Evolutionary conservation across 2,888 invertebrate genomes (phyloP).

Genomic region (Heptascelio sp.): DNA sequence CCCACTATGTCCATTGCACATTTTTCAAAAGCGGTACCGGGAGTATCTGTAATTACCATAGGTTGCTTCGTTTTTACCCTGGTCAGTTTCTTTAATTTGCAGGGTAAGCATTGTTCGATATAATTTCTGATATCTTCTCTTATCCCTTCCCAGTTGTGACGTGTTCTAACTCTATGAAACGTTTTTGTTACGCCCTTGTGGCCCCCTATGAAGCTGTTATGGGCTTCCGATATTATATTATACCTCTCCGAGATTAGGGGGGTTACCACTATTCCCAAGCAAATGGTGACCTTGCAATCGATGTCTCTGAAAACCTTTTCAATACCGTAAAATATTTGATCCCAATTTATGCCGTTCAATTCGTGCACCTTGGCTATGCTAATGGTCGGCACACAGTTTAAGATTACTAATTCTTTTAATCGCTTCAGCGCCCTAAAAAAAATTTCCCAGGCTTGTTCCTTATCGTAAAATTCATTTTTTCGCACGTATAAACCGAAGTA

Average conservation of each 20-base stretch:
- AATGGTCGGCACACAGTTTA: background rate
- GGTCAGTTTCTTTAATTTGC: slow-evolving; percentile 66
- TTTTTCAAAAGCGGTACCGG: slow-evolving; percentile 56
- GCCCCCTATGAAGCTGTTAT: slow-evolving; percentile 11
- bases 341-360: background rate
- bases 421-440: too few species aligned
- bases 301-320: background rate
- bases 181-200: slow-evolving; percentile 27
- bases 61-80: slow-evolving; percentile 55
- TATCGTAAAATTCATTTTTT: background rate
- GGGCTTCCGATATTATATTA: slow-evolving; percentile 12
- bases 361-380: background rate
- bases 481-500: slow-evolving; percentile 16
- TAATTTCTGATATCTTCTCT: slow-evolving; percentile 62
- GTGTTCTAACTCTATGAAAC: background rate
- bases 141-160: slow-evolving; percentile 45
- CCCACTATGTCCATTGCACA: slow-evolving; percentile 68
- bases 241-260: slow-evolving; percentile 9
- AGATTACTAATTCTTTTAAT: too few species aligned
- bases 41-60: slow-evolving; percentile 68
- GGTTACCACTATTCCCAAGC: background rate
- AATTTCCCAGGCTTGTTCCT: too few species aligned
- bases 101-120: slow-evolving; percentile 58
- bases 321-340: background rate
- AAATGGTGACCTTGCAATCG: background rate